These are phyloP conservation scores for Hydra vulgaris DNA, from an alignment of 30 jellyfish, hydroid and myxozoan species.

Conservation along the genomic window DNA sequence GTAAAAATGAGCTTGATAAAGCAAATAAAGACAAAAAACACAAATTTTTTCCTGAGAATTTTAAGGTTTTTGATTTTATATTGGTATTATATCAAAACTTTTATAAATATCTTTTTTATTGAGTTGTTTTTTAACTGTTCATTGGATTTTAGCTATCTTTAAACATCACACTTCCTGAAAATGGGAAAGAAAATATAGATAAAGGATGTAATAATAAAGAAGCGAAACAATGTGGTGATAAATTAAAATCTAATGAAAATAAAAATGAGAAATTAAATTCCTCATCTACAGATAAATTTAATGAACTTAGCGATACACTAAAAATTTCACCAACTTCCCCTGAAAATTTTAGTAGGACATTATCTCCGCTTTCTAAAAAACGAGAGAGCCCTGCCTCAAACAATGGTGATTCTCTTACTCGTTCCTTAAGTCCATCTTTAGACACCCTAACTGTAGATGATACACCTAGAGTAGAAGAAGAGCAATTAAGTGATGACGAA, in stretches of 20 bases:
- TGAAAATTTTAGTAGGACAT: background rate
- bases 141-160: background rate
- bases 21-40: slow-evolving; percentile 95
- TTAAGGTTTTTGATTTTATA: slow-evolving; percentile 34
- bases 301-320: too few relatives aligned
- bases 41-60: slow-evolving; percentile 58
- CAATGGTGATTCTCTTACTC: background rate
- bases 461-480: background rate
- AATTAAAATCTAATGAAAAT: too few relatives aligned
- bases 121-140: too few relatives aligned
- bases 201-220: too few relatives aligned
- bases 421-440: slow-evolving; percentile 10
- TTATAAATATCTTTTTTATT: too few relatives aligned
- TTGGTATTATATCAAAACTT: too few relatives aligned
- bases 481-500: slow-evolving; percentile 16
- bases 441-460: slow-evolving; percentile 3
- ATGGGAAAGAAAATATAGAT: background rate
- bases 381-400: background rate
- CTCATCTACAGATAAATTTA: too few relatives aligned
- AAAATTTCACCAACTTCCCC: too few relatives aligned
- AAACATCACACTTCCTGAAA: background rate
- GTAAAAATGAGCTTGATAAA: slow-evolving; percentile 78
- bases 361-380: slow-evolving; percentile 7
- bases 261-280: too few relatives aligned
- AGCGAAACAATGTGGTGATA: too few relatives aligned